Evolutionary conservation across 1,140 invertebrate species (phyloP).

Genomic region (Uloborus diversus): DNA sequence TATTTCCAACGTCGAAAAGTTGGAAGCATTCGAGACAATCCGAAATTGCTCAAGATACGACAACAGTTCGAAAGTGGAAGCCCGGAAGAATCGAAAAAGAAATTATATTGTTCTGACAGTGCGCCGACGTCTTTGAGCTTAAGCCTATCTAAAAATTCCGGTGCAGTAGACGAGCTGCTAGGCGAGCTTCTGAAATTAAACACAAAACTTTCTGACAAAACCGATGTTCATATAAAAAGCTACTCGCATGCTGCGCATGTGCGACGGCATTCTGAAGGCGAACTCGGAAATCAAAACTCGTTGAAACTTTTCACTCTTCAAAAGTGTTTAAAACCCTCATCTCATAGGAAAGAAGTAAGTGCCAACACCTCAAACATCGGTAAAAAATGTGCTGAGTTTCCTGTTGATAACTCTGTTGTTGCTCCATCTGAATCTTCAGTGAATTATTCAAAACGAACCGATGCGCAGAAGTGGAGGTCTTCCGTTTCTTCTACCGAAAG

Average conservation of each 20-base stretch:
- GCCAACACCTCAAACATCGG: no score
- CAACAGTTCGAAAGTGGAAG: conserved; percentile 40
- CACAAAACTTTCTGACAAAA: not conserved
- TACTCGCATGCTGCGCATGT: not conserved
- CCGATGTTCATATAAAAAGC: not conserved
- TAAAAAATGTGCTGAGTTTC: no score
- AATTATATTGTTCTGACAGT: not conserved
- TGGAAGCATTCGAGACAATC: conserved; percentile 41
- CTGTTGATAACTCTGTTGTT: no score
- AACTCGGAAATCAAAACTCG: not conserved
- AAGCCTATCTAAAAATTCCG: not conserved
- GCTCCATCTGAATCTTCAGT: no score
- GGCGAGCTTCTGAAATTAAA: conserved; percentile 10
- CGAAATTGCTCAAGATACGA: conserved; percentile 38
- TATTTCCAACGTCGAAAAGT: conserved; percentile 39
- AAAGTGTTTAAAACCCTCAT: no score
- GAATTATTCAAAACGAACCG: no score
- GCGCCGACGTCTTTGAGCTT: conserved; percentile 20
- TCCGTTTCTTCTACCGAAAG: no score
- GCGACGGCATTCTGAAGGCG: conserved; percentile 39
- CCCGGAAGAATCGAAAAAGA: not conserved
- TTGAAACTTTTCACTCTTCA: not conserved
- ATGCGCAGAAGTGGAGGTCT: no score
- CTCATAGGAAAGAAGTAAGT: no score
- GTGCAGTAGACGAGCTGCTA: not conserved